Evolutionary conservation across 2,888 invertebrate genomes (phyloP).

Genomic region (Stenotaenia linearis): DNA sequence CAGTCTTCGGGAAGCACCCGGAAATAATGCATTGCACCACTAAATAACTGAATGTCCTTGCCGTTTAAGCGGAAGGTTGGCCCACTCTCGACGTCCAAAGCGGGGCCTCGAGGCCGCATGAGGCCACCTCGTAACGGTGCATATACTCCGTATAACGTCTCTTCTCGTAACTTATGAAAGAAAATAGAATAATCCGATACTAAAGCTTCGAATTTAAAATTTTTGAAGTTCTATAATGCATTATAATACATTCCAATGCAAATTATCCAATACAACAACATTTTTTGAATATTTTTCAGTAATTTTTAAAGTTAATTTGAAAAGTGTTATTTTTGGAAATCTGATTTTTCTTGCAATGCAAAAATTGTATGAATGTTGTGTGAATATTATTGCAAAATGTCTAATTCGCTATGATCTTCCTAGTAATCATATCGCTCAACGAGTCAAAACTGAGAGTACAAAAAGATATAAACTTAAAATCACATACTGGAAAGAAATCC

Average conservation of each 20-base stretch:
- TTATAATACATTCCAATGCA: too few relatives aligned
- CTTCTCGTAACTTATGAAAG: neutral
- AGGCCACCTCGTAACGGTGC: constrained; percentile 44
- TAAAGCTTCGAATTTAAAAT: too few relatives aligned
- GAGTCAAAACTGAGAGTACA: neutral
- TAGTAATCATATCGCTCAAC: too few relatives aligned
- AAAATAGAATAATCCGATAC: neutral
- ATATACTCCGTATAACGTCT: constrained; percentile 51
- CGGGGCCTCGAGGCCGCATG: constrained; percentile 33
- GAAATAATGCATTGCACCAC: constrained; percentile 55
- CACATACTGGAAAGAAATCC: neutral
- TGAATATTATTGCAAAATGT: too few relatives aligned
- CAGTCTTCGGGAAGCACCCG: constrained; percentile 53
- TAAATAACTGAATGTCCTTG: constrained; percentile 44
- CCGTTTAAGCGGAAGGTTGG: constrained; percentile 37
- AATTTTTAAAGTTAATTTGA: too few relatives aligned
- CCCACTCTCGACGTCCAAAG: constrained; percentile 32
- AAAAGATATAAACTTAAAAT: neutral
- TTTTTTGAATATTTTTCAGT: too few relatives aligned
- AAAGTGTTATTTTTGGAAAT: too few relatives aligned
- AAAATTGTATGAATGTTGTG: too few relatives aligned
- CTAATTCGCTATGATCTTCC: too few relatives aligned
- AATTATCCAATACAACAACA: too few relatives aligned
- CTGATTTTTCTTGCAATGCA: too few relatives aligned
- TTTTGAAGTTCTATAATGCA: too few relatives aligned